These are phyloP conservation scores for Anomalospiza imberbis DNA, from an alignment of 2,797 vertebrate genomes.

Conservation along the genomic window DNA sequence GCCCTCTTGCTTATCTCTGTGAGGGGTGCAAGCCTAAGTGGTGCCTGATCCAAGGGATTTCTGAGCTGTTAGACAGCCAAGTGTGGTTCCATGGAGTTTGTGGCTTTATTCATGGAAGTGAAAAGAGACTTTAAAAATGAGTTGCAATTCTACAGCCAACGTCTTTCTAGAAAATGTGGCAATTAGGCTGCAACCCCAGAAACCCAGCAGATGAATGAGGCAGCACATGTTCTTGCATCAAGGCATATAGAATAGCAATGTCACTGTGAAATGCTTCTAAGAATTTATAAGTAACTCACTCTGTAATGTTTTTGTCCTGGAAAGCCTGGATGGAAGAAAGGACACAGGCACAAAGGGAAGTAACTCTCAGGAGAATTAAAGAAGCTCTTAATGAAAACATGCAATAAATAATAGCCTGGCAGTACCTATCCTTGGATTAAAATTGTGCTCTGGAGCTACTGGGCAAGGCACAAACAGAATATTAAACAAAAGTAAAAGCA, in stretches of 20 bases:
- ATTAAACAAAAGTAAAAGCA: neutral
- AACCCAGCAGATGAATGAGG: neutral
- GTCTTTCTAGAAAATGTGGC: neutral
- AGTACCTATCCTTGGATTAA: neutral
- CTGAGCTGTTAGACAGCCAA: neutral
- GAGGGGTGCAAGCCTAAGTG: neutral
- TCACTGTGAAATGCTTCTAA: neutral
- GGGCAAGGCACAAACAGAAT: neutral
- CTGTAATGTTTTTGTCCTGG: neutral
- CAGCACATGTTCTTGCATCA: neutral
- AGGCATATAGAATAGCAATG: neutral
- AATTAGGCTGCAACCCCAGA: neutral
- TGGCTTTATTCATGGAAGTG: neutral
- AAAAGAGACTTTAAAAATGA: neutral
- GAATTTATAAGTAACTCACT: neutral
- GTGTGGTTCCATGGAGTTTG: neutral
- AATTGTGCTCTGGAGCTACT: neutral
- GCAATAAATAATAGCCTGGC: conserved; percentile 34
- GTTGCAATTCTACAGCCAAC: neutral
- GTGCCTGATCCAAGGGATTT: neutral
- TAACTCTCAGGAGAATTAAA: conserved; percentile 16
- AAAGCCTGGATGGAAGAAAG: conserved; percentile 31
- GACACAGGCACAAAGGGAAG: neutral
- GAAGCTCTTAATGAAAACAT: conserved; percentile 25
- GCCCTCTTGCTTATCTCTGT: neutral